These are phyloP conservation scores for Plectropomus leopardus DNA, from an alignment of 2,113 vertebrate genomes.

Conservation along the genomic window DNA sequence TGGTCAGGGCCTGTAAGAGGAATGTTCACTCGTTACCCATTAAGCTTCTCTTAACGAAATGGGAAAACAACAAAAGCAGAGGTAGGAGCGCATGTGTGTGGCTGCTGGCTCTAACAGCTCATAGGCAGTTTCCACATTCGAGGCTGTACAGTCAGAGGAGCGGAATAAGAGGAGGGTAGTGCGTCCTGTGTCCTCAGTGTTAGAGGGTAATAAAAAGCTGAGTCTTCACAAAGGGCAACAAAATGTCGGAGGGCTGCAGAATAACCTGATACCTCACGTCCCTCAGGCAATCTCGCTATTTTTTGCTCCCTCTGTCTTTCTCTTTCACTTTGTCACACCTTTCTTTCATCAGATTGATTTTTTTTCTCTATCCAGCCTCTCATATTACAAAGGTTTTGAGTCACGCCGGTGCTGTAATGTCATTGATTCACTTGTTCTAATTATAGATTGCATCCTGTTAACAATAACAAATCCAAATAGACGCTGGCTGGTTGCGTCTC, in stretches of 20 bases:
- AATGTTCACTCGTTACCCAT: conserved; percentile 41
- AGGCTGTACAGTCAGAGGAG: conserved; percentile 12
- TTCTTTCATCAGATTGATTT: conserved; percentile 20
- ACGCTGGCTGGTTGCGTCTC: background rate
- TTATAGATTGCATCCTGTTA: conserved; percentile 55
- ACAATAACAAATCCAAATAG: conserved; percentile 32
- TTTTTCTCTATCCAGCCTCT: conserved; percentile 36
- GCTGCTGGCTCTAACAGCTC: conserved; percentile 42
- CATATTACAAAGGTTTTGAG: conserved; percentile 34
- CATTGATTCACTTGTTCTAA: conserved; percentile 64
- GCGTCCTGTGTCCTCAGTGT: background rate
- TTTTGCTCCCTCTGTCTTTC: background rate
- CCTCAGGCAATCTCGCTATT: background rate
- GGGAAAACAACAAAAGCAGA: conserved; percentile 4
- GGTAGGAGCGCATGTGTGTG: background rate
- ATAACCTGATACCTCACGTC: conserved; percentile 28
- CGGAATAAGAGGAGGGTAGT: background rate
- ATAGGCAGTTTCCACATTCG: conserved; percentile 61
- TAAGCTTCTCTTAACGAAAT: conserved; percentile 19
- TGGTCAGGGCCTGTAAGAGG: conserved; percentile 28
- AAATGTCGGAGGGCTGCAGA: conserved; percentile 9
- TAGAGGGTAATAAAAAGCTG: background rate
- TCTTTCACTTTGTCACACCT: conserved; percentile 2
- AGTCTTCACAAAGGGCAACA: background rate
- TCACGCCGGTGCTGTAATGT: conserved; percentile 24